Conservation (phyloP, 2,113 vertebrate species). For the Burhinus oedicnemus region DNA sequence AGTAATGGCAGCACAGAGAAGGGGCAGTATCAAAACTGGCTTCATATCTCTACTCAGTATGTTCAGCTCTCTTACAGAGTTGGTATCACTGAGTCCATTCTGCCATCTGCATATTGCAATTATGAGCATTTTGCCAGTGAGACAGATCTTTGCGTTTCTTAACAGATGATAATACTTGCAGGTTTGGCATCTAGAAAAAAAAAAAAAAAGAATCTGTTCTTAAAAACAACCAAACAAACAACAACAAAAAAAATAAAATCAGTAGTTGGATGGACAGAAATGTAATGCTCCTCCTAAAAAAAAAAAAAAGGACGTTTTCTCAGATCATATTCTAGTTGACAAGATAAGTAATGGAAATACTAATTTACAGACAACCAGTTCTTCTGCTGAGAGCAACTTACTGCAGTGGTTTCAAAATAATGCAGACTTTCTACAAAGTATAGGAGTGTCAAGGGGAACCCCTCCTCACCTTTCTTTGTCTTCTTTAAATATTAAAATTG, state of each 20-base stretch:
- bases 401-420: not conserved
- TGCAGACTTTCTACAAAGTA: not conserved
- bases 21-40: not conserved
- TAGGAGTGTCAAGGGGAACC: not conserved
- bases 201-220: not conserved
- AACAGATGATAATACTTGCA: not conserved
- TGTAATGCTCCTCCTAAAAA: not conserved
- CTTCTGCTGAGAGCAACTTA: not conserved
- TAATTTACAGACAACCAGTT: not conserved
- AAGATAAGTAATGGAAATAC: not conserved
- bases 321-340: not conserved
- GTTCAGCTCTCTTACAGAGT: not conserved
- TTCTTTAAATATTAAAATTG: not conserved
- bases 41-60: fast-evolving
- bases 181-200: not conserved
- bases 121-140: not conserved
- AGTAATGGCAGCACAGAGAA: not conserved
- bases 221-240: not conserved
- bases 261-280: not conserved
- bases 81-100: not conserved
- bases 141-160: not conserved
- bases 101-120: not conserved
- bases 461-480: not conserved
- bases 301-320: not conserved
- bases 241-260: not conserved